Percentiles rank a stretch among this genome's conserved stretches.
phyloP scores from a whole-genome alignment of 92 coral and sea anemone genomes.

The Zoanthus sociatus region DNA sequence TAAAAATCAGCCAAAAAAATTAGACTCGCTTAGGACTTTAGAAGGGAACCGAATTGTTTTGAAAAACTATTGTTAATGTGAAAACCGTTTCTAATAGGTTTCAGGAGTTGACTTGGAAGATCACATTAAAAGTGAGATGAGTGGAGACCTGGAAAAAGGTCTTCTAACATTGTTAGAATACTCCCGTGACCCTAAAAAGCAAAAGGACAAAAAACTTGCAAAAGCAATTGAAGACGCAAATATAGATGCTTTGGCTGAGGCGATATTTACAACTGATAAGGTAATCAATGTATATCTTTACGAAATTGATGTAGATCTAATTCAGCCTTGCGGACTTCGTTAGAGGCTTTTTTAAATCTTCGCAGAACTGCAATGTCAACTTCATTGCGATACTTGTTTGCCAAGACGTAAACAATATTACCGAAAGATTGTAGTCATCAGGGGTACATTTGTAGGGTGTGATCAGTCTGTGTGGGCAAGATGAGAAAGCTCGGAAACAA shows the following conservation, averaged over 20 bases:
- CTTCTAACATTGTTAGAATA: slow-evolving; percentile 14
- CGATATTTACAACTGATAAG: slow-evolving; percentile 16
- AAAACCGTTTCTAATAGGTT: background rate
- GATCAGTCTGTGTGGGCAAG: slow-evolving; percentile 10
- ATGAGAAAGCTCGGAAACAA: slow-evolving; percentile 27
- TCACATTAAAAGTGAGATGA: slow-evolving; percentile 32
- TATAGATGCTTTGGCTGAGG: background rate
- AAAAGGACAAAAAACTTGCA: background rate
- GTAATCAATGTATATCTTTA: background rate
- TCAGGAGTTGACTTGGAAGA: slow-evolving; percentile 29
- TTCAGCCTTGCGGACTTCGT: no score
- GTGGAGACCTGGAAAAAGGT: slow-evolving; percentile 41
- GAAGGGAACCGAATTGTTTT: no score
- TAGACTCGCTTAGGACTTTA: no score
- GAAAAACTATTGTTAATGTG: no score
- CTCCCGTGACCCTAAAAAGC: slow-evolving; percentile 29
- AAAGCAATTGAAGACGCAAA: slow-evolving; percentile 2
- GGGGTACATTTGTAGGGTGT: background rate
- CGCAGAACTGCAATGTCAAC: no score
- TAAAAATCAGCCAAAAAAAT: no score
- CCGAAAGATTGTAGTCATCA: background rate
- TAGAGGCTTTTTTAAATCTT: no score
- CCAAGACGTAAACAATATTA: no score
- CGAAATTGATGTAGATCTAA: no score
- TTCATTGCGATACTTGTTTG: no score